Evolutionary conservation across 2,888 invertebrate species (phyloP), one percentile per base, ranked within the genome.

Genomic region (Ryuthela nishihirai): DNA sequence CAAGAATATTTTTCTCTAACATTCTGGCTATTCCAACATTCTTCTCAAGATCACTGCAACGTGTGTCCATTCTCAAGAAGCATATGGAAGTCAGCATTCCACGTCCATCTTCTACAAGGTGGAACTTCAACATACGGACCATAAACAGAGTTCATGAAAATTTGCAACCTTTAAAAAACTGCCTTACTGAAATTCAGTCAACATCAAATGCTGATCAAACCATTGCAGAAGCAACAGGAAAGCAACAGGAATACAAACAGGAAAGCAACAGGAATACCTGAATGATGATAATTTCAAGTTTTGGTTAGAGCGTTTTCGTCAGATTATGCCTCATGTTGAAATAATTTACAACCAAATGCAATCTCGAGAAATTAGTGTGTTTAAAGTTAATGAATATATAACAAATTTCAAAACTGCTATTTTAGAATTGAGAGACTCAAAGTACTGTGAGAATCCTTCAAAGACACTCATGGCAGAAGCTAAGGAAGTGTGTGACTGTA

Each of bases 1-100:
- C 46, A 36, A 46, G 36, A 46, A 46, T 46, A 23, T 46, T 46
- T 46, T 46, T 36, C 24, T 46, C 46, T 36, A 46, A 23, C 24
- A 36, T 46, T 36, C 21, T 36, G 46, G 46, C 46, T 36, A 46
- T 46, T 24, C 25, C 46, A 46, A 36, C 36, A 36, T 36, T 46
- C 12, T 46, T 46, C 46, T 46, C 46, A 26, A 46, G 6, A 46
- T 46, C 36, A 46, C 36, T 24, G 17, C 46, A 46, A 36, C 36
- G 46, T 46, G 12, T 36, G 20, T 23, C 46, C 23, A 35, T 36
- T 25, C 36, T 46, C 25, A 35, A 46, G 6, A 46, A 46, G 36
- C 35, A 46, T 46, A 36, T 46, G 10, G 26, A 46, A 1, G 24
- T 36, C 10, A 24, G 15, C 36, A 36, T 23, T 6, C 24, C n/a